These are phyloP conservation scores for Linyphia triangularis DNA, from an alignment of 2,888 invertebrate genomes.

Conservation along the genomic window DNA sequence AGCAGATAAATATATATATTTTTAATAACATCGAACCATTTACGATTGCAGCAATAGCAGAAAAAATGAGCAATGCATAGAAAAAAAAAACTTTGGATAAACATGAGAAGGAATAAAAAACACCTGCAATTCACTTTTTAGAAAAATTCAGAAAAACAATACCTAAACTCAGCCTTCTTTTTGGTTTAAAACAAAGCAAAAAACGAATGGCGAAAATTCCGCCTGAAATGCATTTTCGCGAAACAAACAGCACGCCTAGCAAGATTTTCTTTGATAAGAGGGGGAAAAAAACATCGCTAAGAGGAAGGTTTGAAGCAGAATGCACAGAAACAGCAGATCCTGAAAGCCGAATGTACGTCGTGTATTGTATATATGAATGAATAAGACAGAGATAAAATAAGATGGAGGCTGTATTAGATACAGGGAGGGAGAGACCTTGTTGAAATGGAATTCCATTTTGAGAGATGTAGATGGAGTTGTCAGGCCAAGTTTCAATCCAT, in stretches of 20 bases:
- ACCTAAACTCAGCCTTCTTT: neutral
- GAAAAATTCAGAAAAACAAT: neutral
- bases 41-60: too few relatives aligned
- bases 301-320: neutral
- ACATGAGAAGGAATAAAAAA: neutral
- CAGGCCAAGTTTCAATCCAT: constrained; percentile 54
- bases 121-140: neutral
- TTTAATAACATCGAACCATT: too few relatives aligned
- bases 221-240: neutral
- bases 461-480: constrained; percentile 64
- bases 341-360: neutral
- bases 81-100: too few relatives aligned
- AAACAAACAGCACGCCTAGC: constrained; percentile 8
- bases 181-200: neutral
- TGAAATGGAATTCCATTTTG: neutral
- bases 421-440: neutral
- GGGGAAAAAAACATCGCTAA: neutral
- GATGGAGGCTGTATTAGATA: neutral
- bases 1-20: too few relatives aligned
- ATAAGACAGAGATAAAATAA: constrained; percentile 1
- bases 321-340: neutral
- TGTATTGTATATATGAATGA: constrained; percentile 30
- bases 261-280: constrained; percentile 3
- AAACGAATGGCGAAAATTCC: neutral
- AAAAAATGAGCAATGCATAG: too few relatives aligned